These are phyloP conservation scores for Andrena dorsata DNA, from an alignment of 2,888 invertebrate genomes.

Conservation along the genomic window DNA sequence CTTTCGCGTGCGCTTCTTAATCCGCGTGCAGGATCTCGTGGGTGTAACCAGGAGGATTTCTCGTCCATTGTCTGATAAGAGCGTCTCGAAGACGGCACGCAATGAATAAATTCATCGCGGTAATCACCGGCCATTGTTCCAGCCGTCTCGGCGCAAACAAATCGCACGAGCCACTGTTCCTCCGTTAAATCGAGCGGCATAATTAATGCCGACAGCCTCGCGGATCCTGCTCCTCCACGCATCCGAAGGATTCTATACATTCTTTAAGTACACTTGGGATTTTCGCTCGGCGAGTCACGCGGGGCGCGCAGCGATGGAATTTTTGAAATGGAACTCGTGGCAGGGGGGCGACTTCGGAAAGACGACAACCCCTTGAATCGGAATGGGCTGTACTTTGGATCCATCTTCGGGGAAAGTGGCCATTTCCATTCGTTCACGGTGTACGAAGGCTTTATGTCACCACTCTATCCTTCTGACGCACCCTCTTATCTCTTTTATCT, in stretches of 20 bases:
- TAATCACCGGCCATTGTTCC: conserved; percentile 34
- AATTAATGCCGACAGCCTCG: conserved; percentile 30
- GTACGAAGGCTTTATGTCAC: conserved; percentile 22
- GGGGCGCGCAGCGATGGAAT: conserved; percentile 8
- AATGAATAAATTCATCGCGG: conserved; percentile 51
- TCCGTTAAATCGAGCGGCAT: neutral
- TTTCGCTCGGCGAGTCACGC: neutral
- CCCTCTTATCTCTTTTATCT: neutral
- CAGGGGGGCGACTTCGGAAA: neutral
- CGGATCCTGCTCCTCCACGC: neutral
- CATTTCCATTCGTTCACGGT: conserved; percentile 44
- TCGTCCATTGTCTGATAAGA: conserved; percentile 46
- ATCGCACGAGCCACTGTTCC: conserved; percentile 19
- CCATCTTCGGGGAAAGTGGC: conserved; percentile 42
- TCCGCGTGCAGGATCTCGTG: conserved; percentile 34
- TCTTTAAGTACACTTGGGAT: neutral
- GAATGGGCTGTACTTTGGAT: conserved; percentile 43
- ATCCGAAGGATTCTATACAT: neutral
- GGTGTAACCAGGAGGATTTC: conserved; percentile 12
- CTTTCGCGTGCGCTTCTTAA: conserved; percentile 37
- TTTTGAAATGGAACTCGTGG: conserved; percentile 31
- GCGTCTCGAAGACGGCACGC: conserved; percentile 39
- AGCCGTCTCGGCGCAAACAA: conserved; percentile 8
- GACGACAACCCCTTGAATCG: conserved; percentile 28
- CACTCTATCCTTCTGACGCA: neutral